These are phyloP conservation scores for Theretra japonica DNA, from an alignment of 2,888 invertebrate species.

Conservation along the genomic window DNA sequence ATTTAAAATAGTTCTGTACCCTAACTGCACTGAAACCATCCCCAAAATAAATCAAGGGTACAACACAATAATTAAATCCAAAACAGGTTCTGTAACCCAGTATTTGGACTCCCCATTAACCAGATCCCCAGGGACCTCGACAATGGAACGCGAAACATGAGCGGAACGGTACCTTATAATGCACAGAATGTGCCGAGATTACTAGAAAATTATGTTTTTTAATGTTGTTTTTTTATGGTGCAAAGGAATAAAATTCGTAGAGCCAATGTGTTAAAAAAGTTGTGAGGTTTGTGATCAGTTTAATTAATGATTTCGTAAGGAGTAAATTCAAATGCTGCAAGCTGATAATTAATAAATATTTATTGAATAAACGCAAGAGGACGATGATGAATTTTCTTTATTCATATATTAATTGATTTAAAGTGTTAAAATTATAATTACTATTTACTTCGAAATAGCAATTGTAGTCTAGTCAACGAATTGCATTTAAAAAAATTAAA, in stretches of 20 bases:
- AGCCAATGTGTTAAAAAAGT: not conserved
- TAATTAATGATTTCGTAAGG: too few species aligned
- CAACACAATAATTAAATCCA: not conserved
- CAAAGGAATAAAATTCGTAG: not conserved
- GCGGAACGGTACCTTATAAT: slow-evolving; percentile 2
- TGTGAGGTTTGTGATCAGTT: not conserved
- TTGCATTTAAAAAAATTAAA: too few species aligned
- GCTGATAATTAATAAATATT: too few species aligned
- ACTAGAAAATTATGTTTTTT: not conserved
- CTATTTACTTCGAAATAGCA: too few species aligned
- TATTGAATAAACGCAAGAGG: too few species aligned
- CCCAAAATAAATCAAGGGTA: not conserved
- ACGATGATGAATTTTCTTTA: too few species aligned
- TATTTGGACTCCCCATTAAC: slow-evolving; percentile 56
- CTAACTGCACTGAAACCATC: too few species aligned
- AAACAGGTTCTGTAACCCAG: slow-evolving; percentile 29
- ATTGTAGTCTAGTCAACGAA: too few species aligned
- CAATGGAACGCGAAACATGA: slow-evolving; percentile 1
- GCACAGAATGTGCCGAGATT: not conserved
- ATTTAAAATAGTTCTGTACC: too few species aligned
- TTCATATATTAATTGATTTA: too few species aligned
- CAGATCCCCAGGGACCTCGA: slow-evolving; percentile 43
- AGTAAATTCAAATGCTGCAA: too few species aligned
- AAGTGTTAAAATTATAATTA: too few species aligned
- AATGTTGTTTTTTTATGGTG: not conserved